Evolutionary conservation across 2,113 vertebrate genomes (phyloP), one percentile per base, ranked within the genome.

Genomic region (Nannobrachium achirus): DNA sequence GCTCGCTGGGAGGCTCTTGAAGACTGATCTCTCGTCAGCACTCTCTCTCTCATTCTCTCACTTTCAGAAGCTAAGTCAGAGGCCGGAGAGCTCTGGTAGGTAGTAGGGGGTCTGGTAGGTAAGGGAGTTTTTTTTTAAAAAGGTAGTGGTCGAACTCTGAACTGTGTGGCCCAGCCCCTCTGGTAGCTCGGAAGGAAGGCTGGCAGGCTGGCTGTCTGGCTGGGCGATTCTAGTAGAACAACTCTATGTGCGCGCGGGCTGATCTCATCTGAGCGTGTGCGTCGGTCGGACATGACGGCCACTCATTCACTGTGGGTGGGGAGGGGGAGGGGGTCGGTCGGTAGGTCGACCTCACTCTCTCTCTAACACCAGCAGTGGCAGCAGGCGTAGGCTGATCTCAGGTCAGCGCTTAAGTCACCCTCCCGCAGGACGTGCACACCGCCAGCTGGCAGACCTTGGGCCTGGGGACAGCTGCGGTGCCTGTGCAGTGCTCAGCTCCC

Each of bases 11-110:
- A 91, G 83, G 86, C 84, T 93, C 92, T 93, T 93, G 92, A 90
- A 93, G 92, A 87, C 91, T 92, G 90, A 93, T 92, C 91, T 92
- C 92, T 91, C 90, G 89, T 91, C 90, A 92, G 91, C 88, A 66
- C 74, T 76, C 74, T 86, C 71, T 58, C 55, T 76, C 78, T 83
- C 69, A 68, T 80, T 86, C 83, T 86, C 86, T 88, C 90, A 87
- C 91, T 87, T 83, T 91, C 89, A 93, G 91, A 91, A 93, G 91
- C 91, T 93, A 93, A 91, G 88, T 80, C 87, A 88, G 80, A 92
- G 88, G 86, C 84, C 58, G 87, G 77, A 87, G 89, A 89, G 90
- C 89, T 92, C 91, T 91, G 92, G 92, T 86, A 77, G 83, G 85
- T 86, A 82, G 88, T 78, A 74, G 87, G 87, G 84, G 74, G 61